These are phyloP conservation scores for Sipha flava DNA, from an alignment of 1,140 invertebrate species.

Conservation along the genomic window DNA sequence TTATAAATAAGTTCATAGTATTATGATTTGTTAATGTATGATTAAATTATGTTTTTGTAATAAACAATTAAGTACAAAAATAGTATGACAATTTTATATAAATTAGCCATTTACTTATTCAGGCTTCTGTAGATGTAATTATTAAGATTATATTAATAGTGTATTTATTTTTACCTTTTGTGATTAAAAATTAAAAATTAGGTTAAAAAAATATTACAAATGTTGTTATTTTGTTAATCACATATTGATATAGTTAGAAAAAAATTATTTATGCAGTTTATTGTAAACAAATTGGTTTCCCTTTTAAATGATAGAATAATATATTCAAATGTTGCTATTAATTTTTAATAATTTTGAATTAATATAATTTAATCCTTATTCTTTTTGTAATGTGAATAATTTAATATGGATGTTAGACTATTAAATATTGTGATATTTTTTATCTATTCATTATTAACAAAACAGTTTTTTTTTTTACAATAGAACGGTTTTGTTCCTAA, in stretches of 20 bases:
- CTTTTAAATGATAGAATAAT: background rate
- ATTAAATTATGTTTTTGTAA: too few species aligned
- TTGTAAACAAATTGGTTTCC: background rate
- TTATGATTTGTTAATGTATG: too few species aligned
- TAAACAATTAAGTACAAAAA: background rate
- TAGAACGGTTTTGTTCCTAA: constrained; percentile 2
- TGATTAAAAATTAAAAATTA: background rate
- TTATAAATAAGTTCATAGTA: too few species aligned
- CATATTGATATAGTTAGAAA: background rate
- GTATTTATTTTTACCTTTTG: background rate
- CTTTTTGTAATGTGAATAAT: background rate
- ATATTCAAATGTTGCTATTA: background rate
- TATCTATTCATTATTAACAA: background rate
- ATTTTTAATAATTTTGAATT: background rate
- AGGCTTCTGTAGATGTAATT: background rate
- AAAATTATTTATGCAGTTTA: background rate
- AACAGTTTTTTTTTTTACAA: background rate
- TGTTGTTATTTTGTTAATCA: background rate
- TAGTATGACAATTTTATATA: background rate
- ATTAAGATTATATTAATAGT: background rate
- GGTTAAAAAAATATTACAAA: background rate
- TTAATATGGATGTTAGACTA: background rate
- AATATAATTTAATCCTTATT: background rate
- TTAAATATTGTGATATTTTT: background rate
- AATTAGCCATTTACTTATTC: background rate